These are phyloP conservation scores for Eupeodes latifasciatus DNA, from an alignment of 2,888 invertebrate species.

Conservation along the genomic window DNA sequence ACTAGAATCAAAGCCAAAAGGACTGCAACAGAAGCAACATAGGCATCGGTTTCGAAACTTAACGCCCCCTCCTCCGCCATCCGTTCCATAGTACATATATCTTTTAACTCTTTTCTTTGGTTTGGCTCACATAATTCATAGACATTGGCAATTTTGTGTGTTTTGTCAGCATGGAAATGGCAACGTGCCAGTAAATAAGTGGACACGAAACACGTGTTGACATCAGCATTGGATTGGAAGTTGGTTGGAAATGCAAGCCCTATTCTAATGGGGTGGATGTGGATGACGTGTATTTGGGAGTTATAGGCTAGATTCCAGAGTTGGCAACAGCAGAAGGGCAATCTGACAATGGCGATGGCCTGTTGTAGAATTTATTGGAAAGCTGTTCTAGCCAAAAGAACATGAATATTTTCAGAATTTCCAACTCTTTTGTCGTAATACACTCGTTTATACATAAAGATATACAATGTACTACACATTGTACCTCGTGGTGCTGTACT, in stretches of 20 bases:
- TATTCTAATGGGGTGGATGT: conserved; percentile 5
- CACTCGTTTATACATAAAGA: neutral
- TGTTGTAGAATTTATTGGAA: conserved; percentile 49
- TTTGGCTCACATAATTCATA: conserved; percentile 50
- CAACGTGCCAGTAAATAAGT: conserved; percentile 71
- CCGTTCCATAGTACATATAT: neutral
- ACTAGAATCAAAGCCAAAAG: conserved; percentile 40
- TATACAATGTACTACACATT: no score
- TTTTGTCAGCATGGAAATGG: conserved; percentile 72
- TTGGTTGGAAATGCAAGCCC: neutral
- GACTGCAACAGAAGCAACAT: conserved; percentile 20
- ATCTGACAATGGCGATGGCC: conserved; percentile 7
- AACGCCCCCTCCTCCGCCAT: neutral
- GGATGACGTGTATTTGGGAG: neutral
- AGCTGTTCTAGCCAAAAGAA: conserved; percentile 47
- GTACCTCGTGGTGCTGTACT: conserved; percentile 18
- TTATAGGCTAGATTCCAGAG: conserved; percentile 8
- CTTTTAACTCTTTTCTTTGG: conserved; percentile 39
- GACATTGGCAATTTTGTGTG: conserved; percentile 71
- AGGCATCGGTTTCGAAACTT: neutral
- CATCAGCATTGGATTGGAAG: conserved; percentile 40
- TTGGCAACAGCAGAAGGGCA: neutral
- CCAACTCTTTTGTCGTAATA: conserved; percentile 25
- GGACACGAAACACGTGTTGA: conserved; percentile 74
- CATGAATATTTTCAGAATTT: conserved; percentile 34